These are phyloP conservation scores for Leptinotarsa juncta DNA, from an alignment of 2,888 invertebrate genomes.

Conservation along the genomic window DNA sequence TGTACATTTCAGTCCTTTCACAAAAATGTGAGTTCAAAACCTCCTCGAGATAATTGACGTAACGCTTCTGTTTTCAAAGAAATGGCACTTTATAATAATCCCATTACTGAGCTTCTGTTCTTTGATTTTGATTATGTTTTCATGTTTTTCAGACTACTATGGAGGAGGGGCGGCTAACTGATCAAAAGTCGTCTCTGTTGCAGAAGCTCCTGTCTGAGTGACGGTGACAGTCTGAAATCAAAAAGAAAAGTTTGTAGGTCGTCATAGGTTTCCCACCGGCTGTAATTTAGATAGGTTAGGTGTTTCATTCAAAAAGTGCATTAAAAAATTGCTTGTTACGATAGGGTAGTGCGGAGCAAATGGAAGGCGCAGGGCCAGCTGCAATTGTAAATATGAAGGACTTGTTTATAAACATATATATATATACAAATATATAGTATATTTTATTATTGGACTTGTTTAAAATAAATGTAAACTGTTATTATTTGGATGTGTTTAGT, in stretches of 20 bases:
- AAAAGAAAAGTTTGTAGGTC: slow-evolving; percentile 68
- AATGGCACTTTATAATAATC: background rate
- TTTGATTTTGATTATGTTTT: slow-evolving; percentile 7
- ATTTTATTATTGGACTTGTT: slow-evolving; percentile 65
- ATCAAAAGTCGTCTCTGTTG: slow-evolving; percentile 83
- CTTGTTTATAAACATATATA: slow-evolving; percentile 71
- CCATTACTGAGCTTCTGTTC: background rate
- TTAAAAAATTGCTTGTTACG: slow-evolving; percentile 65
- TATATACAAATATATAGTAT: slow-evolving; percentile 64
- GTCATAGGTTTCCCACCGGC: slow-evolving; percentile 66
- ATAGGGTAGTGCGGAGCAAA: slow-evolving; percentile 59
- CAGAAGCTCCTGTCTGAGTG: slow-evolving; percentile 86
- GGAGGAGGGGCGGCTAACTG: slow-evolving; percentile 79
- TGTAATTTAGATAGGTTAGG: slow-evolving; percentile 68
- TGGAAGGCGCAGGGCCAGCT: slow-evolving; percentile 63
- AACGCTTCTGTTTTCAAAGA: background rate
- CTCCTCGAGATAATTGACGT: no score
- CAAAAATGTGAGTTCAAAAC: no score
- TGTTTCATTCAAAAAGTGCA: slow-evolving; percentile 65
- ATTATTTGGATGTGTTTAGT: slow-evolving; percentile 56
- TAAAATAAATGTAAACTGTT: slow-evolving; percentile 49
- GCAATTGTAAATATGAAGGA: slow-evolving; percentile 70
- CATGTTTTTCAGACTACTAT: slow-evolving; percentile 74
- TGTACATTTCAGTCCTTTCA: no score
- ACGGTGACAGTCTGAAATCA: slow-evolving; percentile 60